A percentile compares a stretch with the other conserved stretches of the same genome.
These are phyloP conservation scores for Philaethria dido DNA, from an alignment of 2,888 invertebrate genomes.

Conservation along the genomic window DNA sequence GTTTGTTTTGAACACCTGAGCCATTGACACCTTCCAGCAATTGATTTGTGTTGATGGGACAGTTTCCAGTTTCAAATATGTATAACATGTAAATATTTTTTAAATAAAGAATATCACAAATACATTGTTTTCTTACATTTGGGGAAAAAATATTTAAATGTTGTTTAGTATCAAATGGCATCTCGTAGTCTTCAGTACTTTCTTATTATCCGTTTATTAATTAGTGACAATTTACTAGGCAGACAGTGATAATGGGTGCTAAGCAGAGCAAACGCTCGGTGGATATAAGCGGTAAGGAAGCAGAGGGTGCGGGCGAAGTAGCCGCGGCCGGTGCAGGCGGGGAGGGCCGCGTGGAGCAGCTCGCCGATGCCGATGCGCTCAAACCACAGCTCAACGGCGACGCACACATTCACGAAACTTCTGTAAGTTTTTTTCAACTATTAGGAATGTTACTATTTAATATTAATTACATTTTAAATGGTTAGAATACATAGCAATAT, in stretches of 20 bases:
- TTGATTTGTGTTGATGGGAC: neutral
- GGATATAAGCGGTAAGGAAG: slow-evolving; percentile 90
- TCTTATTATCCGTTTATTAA: neutral
- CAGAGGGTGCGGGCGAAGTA: slow-evolving; percentile 81
- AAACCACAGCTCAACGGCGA: slow-evolving; percentile 90
- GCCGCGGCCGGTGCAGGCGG: slow-evolving; percentile 84
- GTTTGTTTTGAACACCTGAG: slow-evolving; percentile 69
- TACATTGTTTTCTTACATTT: too few relatives aligned
- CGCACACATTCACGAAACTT: slow-evolving; percentile 85
- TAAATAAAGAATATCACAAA: neutral
- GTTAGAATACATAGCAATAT: too few relatives aligned
- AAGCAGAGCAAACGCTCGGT: slow-evolving; percentile 94
- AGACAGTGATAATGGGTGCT: slow-evolving; percentile 87
- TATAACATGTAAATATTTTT: too few relatives aligned
- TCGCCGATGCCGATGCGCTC: slow-evolving; percentile 89
- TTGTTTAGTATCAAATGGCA: too few relatives aligned
- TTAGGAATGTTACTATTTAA: neutral
- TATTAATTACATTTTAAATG: too few relatives aligned
- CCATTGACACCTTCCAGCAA: slow-evolving; percentile 60
- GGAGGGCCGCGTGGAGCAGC: slow-evolving; percentile 89
- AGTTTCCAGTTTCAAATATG: neutral
- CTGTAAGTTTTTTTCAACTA: slow-evolving; percentile 71
- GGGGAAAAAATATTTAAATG: neutral
- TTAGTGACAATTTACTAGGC: neutral
- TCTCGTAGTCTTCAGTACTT: neutral